Evolutionary conservation across 2,113 vertebrate genomes (phyloP).

Genomic region (Syngnathoides biaculeatus): DNA sequence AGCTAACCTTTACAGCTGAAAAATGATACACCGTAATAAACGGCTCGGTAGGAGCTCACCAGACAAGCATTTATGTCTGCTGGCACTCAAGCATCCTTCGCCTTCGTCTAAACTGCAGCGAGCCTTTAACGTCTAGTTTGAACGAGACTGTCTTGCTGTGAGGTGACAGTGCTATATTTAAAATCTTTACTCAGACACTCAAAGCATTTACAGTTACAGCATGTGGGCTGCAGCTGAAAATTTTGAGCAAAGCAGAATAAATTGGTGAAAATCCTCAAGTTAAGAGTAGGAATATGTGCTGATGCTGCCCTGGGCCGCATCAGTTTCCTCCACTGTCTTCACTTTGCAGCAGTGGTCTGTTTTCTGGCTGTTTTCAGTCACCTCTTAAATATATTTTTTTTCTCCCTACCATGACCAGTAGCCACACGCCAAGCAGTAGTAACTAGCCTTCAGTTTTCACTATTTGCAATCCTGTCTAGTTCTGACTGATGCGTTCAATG

Average conservation of each 20-base stretch:
- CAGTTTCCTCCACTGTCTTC: too few relatives aligned
- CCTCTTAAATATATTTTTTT: too few relatives aligned
- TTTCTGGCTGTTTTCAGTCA: too few relatives aligned
- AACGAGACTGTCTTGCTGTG: not conserved
- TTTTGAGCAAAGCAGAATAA: not conserved
- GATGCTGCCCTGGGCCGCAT: too few relatives aligned
- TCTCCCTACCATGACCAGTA: too few relatives aligned
- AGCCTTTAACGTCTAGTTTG: not conserved
- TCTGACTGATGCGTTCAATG: too few relatives aligned
- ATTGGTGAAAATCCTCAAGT: not conserved
- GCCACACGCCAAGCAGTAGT: too few relatives aligned
- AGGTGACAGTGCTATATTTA: not conserved
- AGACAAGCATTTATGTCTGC: not conserved
- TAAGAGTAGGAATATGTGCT: not conserved
- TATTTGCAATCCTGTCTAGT: too few relatives aligned
- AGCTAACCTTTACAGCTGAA: not conserved
- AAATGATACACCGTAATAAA: not conserved
- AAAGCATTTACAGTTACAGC: not conserved
- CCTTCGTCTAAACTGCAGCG: not conserved
- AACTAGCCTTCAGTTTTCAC: too few relatives aligned
- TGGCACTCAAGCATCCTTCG: too few relatives aligned
- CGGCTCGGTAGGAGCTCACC: not conserved
- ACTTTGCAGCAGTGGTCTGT: too few relatives aligned
- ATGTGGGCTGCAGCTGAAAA: not conserved
- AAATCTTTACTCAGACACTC: not conserved